Evolutionary conservation across 2,113 vertebrate genomes (phyloP), one percentile per base, ranked within the genome.

Genomic region (Seriola aureovittata): DNA sequence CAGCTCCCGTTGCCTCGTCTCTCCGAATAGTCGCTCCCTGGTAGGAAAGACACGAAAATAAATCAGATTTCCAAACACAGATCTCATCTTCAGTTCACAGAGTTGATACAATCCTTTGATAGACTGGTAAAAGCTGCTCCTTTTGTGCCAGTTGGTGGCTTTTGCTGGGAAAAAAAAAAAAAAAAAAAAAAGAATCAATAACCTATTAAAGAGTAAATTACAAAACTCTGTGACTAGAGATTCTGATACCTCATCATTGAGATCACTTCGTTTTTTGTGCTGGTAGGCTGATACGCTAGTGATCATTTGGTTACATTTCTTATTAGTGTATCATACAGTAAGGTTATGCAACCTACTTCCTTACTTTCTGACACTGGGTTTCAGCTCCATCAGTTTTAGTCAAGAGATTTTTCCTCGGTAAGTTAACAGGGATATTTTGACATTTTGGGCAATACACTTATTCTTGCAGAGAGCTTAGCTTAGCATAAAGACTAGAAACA

Each of bases 21-120:
- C 97, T 93, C 54, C 97, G 95, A 92, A 99, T 99, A 38, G 97
- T 99, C 1, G 98, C 98, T 64, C 98, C 97, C 97, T 99, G 90
- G 34, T 77, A 84, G 0, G 82, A n/a, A 12, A 84, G 29, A 69
- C 0, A 17, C 8, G 36, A 65, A 34, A 69, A 72, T 10, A 21
- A 32, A 60, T 59, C 57, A 72, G 23, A 62, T 50, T 71, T 69
- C 2, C 8, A 40, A 58, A 55, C 40, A 58, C 58, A 46, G 5
- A 21, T 11, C 5, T 29, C 32, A 67, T 70, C 57, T 81, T 48
- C 38, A 23, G 36, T 17, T 59, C 14, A 40, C 36, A 23, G 66
- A 48, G 13, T 8, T 58, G 21, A 67, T 4, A 34, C 25, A 25
- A 21, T 29, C 29, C 17, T 74, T 62, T 23, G 7, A 13, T 6